Evolutionary conservation across 2,113 vertebrate genomes (phyloP).

Genomic region (Phaethornis superciliosus): DNA sequence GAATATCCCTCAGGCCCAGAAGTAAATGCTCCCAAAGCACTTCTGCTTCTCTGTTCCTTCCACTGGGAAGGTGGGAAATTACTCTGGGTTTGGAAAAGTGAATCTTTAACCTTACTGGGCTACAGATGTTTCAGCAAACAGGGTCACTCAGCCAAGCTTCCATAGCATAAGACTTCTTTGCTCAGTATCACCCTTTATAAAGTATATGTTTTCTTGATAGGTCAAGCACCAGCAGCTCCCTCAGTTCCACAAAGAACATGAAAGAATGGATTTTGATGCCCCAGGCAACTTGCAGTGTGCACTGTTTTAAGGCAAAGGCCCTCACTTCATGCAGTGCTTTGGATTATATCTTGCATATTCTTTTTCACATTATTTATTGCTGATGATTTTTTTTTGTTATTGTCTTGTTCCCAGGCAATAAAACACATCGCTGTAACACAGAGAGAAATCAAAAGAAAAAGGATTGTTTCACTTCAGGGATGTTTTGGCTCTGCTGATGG

Average conservation of each 20-base stretch:
- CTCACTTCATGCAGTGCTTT: not conserved
- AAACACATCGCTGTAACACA: constrained; percentile 3
- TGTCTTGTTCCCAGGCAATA: constrained; percentile 38
- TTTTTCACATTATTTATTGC: constrained; percentile 25
- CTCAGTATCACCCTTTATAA: not conserved
- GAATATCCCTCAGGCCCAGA: not conserved
- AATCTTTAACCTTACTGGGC: not conserved
- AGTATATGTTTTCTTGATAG: not conserved
- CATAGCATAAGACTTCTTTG: not conserved
- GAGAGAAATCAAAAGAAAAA: constrained; percentile 29
- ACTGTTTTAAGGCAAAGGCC: not conserved
- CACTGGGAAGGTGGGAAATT: not conserved
- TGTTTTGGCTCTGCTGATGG: not conserved
- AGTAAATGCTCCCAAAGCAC: not conserved
- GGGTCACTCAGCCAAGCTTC: not conserved
- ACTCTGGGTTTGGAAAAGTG: not conserved
- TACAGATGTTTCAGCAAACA: not conserved
- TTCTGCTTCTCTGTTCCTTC: not conserved
- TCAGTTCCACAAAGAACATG: not conserved
- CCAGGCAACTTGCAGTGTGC: not conserved
- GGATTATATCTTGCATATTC: constrained; percentile 27
- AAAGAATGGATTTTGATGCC: not conserved
- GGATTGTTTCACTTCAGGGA: not conserved
- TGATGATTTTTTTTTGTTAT: not conserved
- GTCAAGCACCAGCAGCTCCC: not conserved